Evolutionary conservation across 2,888 invertebrate genomes (phyloP).

Genomic region (Dryadula phaetusa): DNA sequence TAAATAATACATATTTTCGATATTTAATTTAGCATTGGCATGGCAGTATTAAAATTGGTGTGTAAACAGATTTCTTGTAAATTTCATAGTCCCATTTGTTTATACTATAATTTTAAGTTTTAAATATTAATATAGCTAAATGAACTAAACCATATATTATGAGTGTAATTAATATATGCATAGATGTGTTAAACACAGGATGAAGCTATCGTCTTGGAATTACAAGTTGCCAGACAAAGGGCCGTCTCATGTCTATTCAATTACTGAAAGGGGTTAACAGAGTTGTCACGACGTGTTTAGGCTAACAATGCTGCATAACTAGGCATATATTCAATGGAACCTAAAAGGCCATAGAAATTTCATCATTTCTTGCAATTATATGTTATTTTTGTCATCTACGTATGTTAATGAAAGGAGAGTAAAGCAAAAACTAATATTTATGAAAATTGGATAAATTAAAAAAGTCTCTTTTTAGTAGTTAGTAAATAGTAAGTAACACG

Average conservation of each 20-base stretch:
- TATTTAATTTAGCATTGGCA: too few relatives aligned
- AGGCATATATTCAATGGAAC: constrained; percentile 1
- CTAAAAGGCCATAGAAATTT: constrained; percentile 17
- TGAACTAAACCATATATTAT: background rate
- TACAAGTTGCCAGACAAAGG: constrained; percentile 62
- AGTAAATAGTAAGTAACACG: too few relatives aligned
- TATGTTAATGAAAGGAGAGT: too few relatives aligned
- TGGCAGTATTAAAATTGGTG: too few relatives aligned
- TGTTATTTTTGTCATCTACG: background rate
- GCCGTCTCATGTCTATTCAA: constrained; percentile 71
- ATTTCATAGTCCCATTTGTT: too few relatives aligned
- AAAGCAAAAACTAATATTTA: too few relatives aligned
- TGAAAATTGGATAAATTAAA: too few relatives aligned
- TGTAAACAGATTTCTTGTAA: too few relatives aligned
- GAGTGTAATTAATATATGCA: constrained; percentile 28
- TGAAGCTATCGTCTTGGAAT: constrained; percentile 59
- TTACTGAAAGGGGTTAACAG: constrained; percentile 66
- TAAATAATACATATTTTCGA: too few relatives aligned
- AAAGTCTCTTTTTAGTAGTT: too few relatives aligned
- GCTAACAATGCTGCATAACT: constrained; percentile 24
- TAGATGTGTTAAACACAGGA: constrained; percentile 28
- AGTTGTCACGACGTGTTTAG: constrained; percentile 45
- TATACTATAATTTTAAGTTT: too few relatives aligned
- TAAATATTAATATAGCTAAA: too few relatives aligned
- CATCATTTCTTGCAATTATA: background rate